phyloP scores from a whole-genome alignment of 2,888 invertebrate genomes.

The Drosophila mimetica region DNA sequence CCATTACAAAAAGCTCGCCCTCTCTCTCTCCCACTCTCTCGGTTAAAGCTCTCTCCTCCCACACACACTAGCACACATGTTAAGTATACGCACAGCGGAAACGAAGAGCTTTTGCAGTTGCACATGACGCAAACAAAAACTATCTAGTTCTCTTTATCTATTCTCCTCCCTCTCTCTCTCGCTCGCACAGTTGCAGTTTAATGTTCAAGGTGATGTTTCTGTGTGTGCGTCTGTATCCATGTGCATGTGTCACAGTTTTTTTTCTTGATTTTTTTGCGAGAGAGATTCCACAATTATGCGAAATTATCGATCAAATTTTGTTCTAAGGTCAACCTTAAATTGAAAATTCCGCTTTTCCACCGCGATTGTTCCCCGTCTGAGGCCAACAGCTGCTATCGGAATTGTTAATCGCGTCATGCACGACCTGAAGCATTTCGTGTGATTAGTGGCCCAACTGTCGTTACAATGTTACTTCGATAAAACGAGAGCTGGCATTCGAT shows the following conservation, averaged over 20 bases:
- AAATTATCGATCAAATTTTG: constrained; percentile 81
- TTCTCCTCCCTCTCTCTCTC: constrained; percentile 36
- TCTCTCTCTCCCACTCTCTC: constrained; percentile 17
- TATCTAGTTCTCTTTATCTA: constrained; percentile 63
- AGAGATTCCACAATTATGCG: constrained; percentile 76
- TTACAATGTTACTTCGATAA: constrained; percentile 25
- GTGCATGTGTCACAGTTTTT: constrained; percentile 62
- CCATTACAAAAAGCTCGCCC: constrained; percentile 39
- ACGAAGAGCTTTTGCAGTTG: constrained; percentile 55
- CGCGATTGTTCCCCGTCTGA: constrained; percentile 12
- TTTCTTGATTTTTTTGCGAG: constrained; percentile 44
- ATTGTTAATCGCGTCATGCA: constrained; percentile 60
- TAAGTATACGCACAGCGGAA: constrained; percentile 41
- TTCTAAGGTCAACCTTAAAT: constrained; percentile 78
- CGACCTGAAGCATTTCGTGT: constrained; percentile 49
- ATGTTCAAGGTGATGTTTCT: constrained; percentile 81
- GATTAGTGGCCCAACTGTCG: constrained; percentile 9
- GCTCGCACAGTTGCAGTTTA: constrained; percentile 71
- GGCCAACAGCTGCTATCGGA: constrained; percentile 40
- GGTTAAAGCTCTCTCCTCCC: constrained; percentile 42
- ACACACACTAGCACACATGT: constrained; percentile 30
- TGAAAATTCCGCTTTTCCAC: constrained; percentile 56
- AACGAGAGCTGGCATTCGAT: constrained; percentile 5
- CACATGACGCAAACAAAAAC: constrained; percentile 67
- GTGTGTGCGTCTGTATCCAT: constrained; percentile 31